Evolutionary conservation across 2,888 invertebrate genomes (phyloP).

Genomic region (Drosophila lacicola): DNA sequence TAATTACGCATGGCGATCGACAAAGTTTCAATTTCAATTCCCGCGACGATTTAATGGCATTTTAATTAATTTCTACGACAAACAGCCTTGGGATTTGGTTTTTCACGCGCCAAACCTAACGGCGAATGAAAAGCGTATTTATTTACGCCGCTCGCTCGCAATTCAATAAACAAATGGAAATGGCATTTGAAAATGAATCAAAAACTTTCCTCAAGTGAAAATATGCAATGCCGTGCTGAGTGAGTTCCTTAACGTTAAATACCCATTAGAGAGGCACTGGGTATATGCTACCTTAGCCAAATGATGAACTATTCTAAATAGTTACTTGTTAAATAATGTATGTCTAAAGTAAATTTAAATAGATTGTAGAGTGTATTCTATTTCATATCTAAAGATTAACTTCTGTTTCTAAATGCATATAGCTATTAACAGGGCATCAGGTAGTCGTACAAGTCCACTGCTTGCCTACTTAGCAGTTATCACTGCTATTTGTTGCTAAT

Average conservation of each 20-base stretch:
- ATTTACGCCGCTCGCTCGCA: slow-evolving; percentile 31
- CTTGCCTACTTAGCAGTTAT: slow-evolving; percentile 31
- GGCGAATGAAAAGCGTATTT: slow-evolving; percentile 41
- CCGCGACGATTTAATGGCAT: slow-evolving; percentile 42
- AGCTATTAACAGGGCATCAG: slow-evolving; percentile 12
- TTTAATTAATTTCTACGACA: slow-evolving; percentile 52
- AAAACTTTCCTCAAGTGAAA: slow-evolving; percentile 56
- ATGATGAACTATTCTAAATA: background rate
- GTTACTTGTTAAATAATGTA: too few relatives aligned
- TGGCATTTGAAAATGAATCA: slow-evolving; percentile 45
- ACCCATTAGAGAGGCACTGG: slow-evolving; percentile 9
- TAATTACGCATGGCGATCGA: slow-evolving; percentile 54
- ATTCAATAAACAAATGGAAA: slow-evolving; percentile 43
- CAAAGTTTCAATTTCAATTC: slow-evolving; percentile 51
- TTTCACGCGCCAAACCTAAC: slow-evolving; percentile 7
- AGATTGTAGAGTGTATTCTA: background rate
- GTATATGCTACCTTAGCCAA: background rate
- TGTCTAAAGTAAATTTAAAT: too few relatives aligned
- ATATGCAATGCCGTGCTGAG: slow-evolving; percentile 24
- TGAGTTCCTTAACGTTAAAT: slow-evolving; percentile 24
- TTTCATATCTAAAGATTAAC: background rate
- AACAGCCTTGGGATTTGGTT: slow-evolving; percentile 28
- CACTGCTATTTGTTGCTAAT: slow-evolving; percentile 54
- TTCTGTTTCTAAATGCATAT: background rate
- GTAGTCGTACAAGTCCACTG: background rate